phyloP scores from a whole-genome alignment of 2,888 invertebrate species.

The Crepidodera aurea region DNA sequence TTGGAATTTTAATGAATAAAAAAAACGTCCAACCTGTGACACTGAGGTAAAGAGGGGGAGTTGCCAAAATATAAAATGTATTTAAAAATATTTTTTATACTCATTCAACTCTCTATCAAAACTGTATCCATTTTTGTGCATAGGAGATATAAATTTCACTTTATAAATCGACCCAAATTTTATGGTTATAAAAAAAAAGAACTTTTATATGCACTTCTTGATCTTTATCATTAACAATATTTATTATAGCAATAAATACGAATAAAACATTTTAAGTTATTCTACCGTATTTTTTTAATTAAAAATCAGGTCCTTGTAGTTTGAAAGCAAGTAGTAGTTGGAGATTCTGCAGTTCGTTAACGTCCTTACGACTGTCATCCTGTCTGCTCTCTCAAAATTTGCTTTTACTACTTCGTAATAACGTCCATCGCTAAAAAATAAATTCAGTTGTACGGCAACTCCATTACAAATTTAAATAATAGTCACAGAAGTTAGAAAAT shows the following conservation, averaged over 20 bases:
- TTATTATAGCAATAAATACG: conserved; percentile 36
- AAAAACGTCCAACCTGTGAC: too few species aligned
- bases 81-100: too few species aligned
- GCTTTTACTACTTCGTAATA: conserved; percentile 99
- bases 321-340: conserved; percentile 89
- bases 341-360: conserved; percentile 96
- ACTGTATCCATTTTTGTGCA: too few species aligned
- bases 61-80: too few species aligned
- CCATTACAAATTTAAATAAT: too few species aligned
- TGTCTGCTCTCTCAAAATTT: conserved; percentile 98
- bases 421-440: conserved; percentile 85
- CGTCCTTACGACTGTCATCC: conserved; percentile 94
- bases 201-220: conserved; percentile 1
- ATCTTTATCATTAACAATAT: conserved; percentile 16
- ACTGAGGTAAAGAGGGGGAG: too few species aligned
- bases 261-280: conserved; percentile 35
- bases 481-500: too few species aligned
- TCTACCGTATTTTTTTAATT: conserved; percentile 63
- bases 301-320: conserved; percentile 95
- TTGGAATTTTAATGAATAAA: too few species aligned
- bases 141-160: too few species aligned
- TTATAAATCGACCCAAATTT: background rate
- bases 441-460: too few species aligned
- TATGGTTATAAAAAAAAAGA: background rate
- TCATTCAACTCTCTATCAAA: too few species aligned